These are phyloP conservation scores for Corythornis cristatus DNA, from an alignment of 2,113 vertebrate species.

Conservation along the genomic window DNA sequence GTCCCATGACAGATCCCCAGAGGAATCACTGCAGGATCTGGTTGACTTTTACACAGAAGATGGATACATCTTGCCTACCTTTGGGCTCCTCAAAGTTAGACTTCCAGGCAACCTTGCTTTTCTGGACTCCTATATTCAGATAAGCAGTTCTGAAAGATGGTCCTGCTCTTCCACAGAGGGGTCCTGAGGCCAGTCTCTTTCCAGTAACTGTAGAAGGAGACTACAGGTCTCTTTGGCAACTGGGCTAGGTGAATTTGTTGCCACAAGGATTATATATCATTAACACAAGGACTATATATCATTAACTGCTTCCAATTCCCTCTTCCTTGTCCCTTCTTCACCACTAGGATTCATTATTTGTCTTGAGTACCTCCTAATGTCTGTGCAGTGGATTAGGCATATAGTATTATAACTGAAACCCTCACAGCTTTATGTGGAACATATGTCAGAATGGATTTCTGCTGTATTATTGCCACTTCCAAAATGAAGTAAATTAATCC, in stretches of 20 bases:
- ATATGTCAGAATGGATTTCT: neutral
- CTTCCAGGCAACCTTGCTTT: neutral
- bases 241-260: neutral
- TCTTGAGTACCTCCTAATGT: neutral
- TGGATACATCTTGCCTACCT: neutral
- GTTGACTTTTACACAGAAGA: neutral
- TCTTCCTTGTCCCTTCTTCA: neutral
- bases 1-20: neutral
- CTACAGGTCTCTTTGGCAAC: neutral
- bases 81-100: neutral
- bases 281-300: neutral
- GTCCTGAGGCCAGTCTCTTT: neutral
- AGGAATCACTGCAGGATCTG: constrained; percentile 8
- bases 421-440: neutral
- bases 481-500: neutral
- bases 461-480: neutral
- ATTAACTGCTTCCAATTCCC: neutral
- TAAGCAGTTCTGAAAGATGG: neutral
- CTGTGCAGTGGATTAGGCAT: neutral
- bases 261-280: neutral
- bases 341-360: neutral
- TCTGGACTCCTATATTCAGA: neutral
- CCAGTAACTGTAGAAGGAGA: neutral
- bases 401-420: neutral
- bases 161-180: neutral